Conservation (phyloP, 2,888 invertebrate genomes). For the Steinernema carpocapsae region DNA sequence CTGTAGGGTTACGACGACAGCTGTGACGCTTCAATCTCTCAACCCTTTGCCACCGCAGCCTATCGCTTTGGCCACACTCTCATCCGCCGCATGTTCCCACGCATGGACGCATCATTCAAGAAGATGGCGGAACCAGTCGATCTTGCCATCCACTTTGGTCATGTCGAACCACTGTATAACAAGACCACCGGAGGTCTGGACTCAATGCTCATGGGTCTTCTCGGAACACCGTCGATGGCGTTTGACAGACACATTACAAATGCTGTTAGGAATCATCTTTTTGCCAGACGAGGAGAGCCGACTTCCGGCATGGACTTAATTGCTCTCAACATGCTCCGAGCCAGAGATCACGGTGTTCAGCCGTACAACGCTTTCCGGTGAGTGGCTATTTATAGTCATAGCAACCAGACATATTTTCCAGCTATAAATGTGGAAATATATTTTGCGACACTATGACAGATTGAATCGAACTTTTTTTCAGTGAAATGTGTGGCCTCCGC, state of each 20-base stretch:
- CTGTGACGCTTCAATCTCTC: constrained; percentile 86
- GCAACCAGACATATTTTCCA: neutral
- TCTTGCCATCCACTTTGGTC: constrained; percentile 87
- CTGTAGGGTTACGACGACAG: constrained; percentile 73
- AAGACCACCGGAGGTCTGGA: constrained; percentile 62
- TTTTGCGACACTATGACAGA: too few relatives aligned
- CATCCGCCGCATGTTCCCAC: constrained; percentile 53
- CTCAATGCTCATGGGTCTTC: constrained; percentile 63
- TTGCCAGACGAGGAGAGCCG: constrained; percentile 75
- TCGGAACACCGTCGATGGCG: constrained; percentile 60
- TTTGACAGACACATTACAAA: constrained; percentile 63
- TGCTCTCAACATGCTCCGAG: constrained; percentile 86
- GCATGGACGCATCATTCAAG: constrained; percentile 49
- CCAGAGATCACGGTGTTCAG: constrained; percentile 70
- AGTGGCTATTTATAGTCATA: neutral
- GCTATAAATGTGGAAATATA: neutral
- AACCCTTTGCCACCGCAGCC: constrained; percentile 88
- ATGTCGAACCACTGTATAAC: constrained; percentile 79
- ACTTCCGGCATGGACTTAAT: constrained; percentile 83
- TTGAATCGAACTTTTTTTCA: constrained; percentile 75
- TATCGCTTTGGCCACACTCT: constrained; percentile 80
- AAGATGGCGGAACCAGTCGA: constrained; percentile 58
- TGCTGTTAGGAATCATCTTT: constrained; percentile 50
- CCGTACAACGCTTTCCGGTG: constrained; percentile 56
- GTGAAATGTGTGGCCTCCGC: constrained; percentile 82